Evolutionary conservation across 2,888 invertebrate species (phyloP), one percentile per base, ranked within the genome.

Genomic region (Lasioglossum zephyrum): DNA sequence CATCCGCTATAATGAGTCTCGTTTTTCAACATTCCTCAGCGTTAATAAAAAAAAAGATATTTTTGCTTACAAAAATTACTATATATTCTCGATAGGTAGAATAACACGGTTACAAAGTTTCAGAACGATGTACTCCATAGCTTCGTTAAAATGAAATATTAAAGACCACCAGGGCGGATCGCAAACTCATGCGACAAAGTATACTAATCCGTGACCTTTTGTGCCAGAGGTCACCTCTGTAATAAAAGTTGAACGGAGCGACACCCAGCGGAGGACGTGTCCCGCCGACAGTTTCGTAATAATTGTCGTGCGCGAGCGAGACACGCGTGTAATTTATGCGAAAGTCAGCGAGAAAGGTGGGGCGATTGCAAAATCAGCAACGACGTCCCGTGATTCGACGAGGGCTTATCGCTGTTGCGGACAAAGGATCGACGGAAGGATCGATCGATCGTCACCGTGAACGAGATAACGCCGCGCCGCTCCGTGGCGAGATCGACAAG

Each of bases 381-480:
- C 79, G 84, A 87, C 87, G 88, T 87, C 92, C 90, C 91, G 90
- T 89, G 92, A 92, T 92, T 90, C 91, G 91, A 89, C 80, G 81
- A 73, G 89, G 88, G 36, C 92, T 93, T 92, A 93, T 93, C 92
- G 90, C 84, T 85, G 81, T 81, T 86, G 75, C 73, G 89, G 88
- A 93, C 92, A 92, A 93, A 91, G 92, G 90, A 90, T 91, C 90
- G 89, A 85, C 90, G 36, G 18, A 85, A 90, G 89, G 90, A 88
- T 39, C 73, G 83, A 80, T 81, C 84, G 81, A 89, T 88, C 82
- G 85, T 73, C 81, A 66, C 79, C 22, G 75, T 66, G 81, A 66
- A 73, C 72, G 75, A 80, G 87, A 87, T 87, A 82, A 84, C 77
- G 57, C 60, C 26, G 60, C 26, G 26, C 26, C 26, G 26, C 26